Percentiles rank a stretch among this genome's conserved stretches.
These are phyloP conservation scores for Dermolepida albohirtum DNA, from an alignment of 2,888 invertebrate species.

Conservation along the genomic window DNA sequence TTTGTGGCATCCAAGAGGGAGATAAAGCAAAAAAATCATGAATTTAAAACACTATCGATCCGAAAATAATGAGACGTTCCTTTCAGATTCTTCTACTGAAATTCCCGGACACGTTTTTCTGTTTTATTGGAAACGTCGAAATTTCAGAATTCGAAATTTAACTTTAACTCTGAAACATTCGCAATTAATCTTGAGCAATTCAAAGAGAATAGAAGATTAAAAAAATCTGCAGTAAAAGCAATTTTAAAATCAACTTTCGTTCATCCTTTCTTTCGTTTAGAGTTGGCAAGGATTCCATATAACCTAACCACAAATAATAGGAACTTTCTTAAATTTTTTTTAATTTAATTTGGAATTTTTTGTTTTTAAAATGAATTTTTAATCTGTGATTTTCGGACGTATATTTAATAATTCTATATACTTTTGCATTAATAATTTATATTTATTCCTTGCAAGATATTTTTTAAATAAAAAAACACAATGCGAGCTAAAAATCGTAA, in stretches of 20 bases:
- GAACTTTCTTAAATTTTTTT: no score
- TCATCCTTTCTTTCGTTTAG: constrained; percentile 2
- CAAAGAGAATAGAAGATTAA: constrained; percentile 34
- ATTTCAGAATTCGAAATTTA: constrained; percentile 16
- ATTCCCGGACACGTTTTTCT: constrained; percentile 15
- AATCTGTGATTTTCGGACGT: background rate
- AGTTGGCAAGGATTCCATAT: background rate
- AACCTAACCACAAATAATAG: background rate
- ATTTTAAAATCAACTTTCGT: constrained; percentile 33
- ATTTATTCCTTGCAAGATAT: no score
- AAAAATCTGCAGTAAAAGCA: constrained; percentile 37
- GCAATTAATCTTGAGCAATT: constrained; percentile 40
- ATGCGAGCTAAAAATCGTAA: no score
- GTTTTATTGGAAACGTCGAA: constrained; percentile 5
- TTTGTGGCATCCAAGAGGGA: constrained; percentile 2
- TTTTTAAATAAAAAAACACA: no score
- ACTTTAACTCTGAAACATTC: constrained; percentile 36
- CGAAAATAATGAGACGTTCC: constrained; percentile 17
- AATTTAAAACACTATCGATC: constrained; percentile 19
- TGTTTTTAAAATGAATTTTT: background rate
- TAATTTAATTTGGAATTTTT: background rate
- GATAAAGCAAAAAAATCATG: constrained; percentile 9
- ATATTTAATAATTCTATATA: no score
- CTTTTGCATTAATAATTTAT: no score
- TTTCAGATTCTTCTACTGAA: background rate